Evolutionary conservation across 1,140 invertebrate species (phyloP), one percentile per base, ranked within the genome.

Genomic region (Habropoda laboriosa): DNA sequence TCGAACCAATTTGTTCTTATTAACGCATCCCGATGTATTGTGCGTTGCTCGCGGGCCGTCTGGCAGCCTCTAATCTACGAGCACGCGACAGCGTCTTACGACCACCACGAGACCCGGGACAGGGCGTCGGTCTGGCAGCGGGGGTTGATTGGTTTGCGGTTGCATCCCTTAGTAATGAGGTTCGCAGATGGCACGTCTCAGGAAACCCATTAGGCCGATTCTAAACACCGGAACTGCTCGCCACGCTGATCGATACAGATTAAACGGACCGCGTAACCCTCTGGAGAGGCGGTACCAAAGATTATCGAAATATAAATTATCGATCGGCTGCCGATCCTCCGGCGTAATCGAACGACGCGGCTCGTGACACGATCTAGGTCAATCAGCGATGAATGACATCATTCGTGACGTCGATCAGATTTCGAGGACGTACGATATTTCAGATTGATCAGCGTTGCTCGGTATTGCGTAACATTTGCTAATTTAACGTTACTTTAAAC

Each of bases 81-180:
- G 53, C 75, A 78, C 80, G 67, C 55, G 83, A 82, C 86, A 86
- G 86, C 87, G 88, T 90, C 91, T 91, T 92, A 90, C 81, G 87
- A 90, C 89, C 85, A 70, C 60, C 81, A 77, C 78, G 79, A 86
- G 85, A 87, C 87, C 85, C 85, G 77, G 86, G 82, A 71, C 81
- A 76, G 63, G 42, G 32, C 60, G 49, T 79, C 78, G 42, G 77
- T 61, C 86, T 80, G 83, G 81, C 85, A 86, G 79, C 72, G 68
- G 86, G 80, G 85, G 83, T 87, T 89, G 92, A 93, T 92, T 92
- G 92, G 91, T 92, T 92, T 91, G 92, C 86, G 92, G 92, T 92
- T 88, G 87, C 91, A 91, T 93, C 91, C 90, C 90, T 91, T 92
- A 88, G 89, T 92, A 92, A 93, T 93, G 91, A 92, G 91, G 89